Evolutionary conservation across 2,888 invertebrate species (phyloP).

Genomic region (Rhogogaster chlorosoma): DNA sequence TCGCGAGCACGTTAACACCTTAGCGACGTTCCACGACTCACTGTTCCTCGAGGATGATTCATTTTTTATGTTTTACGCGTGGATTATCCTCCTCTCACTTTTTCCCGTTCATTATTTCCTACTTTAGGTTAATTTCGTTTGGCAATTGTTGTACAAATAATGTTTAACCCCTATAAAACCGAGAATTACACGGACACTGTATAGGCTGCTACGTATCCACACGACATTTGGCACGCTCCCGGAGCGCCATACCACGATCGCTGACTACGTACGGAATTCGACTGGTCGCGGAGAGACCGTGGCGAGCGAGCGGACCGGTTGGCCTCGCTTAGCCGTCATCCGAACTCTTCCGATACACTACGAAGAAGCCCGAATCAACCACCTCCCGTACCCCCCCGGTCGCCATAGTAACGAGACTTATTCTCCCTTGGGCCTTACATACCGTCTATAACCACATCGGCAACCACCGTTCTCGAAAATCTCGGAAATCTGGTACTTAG

Average conservation of each 20-base stretch:
- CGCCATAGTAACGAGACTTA: slow-evolving; percentile 70
- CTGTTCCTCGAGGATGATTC: neutral
- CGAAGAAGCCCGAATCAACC: slow-evolving; percentile 59
- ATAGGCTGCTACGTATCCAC: slow-evolving; percentile 11
- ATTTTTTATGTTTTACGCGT: slow-evolving; percentile 5
- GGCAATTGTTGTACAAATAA: no score
- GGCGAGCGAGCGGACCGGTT: slow-evolving; percentile 70
- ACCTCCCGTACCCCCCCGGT: slow-evolving; percentile 60
- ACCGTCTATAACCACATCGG: slow-evolving; percentile 20
- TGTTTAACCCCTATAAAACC: neutral
- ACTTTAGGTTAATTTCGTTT: neutral
- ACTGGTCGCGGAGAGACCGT: slow-evolving; percentile 69
- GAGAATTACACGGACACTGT: slow-evolving; percentile 25
- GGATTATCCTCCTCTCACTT: neutral
- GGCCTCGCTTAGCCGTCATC: slow-evolving; percentile 71
- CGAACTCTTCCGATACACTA: slow-evolving; percentile 58
- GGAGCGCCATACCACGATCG: slow-evolving; percentile 62
- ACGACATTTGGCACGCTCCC: slow-evolving; percentile 51
- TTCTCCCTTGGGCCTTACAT: slow-evolving; percentile 47
- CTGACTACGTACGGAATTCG: slow-evolving; percentile 69
- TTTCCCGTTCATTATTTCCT: neutral
- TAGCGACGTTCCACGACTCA: slow-evolving; percentile 19
- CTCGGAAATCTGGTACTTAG: neutral
- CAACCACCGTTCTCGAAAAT: slow-evolving; percentile 7
- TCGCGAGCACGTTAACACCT: slow-evolving; percentile 39